Evolutionary conservation across 2,113 vertebrate genomes (phyloP).

Genomic region (Bombycilla garrulus): DNA sequence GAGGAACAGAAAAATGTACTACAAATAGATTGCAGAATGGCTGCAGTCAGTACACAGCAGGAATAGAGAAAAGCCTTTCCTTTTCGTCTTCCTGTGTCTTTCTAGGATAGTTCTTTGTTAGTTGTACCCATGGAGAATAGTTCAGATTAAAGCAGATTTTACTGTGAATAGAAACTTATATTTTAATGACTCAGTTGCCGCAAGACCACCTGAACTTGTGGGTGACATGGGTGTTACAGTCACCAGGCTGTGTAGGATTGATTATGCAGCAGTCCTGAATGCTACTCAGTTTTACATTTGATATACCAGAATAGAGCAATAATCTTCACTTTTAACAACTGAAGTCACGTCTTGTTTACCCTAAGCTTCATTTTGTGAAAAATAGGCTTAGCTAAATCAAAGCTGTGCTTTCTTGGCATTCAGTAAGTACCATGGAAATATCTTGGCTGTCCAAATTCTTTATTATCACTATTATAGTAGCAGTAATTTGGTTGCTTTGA

Average conservation of each 20-base stretch:
- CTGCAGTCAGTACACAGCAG: neutral
- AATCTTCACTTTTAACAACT: neutral
- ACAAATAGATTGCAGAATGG: neutral
- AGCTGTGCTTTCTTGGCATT: neutral
- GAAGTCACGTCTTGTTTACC: neutral
- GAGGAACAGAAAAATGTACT: neutral
- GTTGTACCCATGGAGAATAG: neutral
- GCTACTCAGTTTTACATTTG: neutral
- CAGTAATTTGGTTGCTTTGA: neutral
- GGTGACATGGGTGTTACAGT: neutral
- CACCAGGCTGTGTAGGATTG: neutral
- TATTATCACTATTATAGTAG: neutral
- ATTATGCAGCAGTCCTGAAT: neutral
- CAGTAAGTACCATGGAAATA: neutral
- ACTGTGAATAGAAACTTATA: neutral
- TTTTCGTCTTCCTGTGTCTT: neutral
- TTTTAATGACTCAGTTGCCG: neutral
- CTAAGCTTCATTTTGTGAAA: slow-evolving; percentile 22
- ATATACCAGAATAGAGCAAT: neutral
- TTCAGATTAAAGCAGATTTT: neutral
- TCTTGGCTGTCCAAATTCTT: neutral
- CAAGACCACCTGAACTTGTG: neutral
- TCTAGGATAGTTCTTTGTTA: neutral
- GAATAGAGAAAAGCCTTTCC: neutral
- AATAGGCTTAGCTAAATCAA: neutral